A percentile compares a stretch with the other conserved stretches of the same genome.
Conservation (phyloP, 2,888 invertebrate genomes). For the Blomia tropicalis region DNA sequence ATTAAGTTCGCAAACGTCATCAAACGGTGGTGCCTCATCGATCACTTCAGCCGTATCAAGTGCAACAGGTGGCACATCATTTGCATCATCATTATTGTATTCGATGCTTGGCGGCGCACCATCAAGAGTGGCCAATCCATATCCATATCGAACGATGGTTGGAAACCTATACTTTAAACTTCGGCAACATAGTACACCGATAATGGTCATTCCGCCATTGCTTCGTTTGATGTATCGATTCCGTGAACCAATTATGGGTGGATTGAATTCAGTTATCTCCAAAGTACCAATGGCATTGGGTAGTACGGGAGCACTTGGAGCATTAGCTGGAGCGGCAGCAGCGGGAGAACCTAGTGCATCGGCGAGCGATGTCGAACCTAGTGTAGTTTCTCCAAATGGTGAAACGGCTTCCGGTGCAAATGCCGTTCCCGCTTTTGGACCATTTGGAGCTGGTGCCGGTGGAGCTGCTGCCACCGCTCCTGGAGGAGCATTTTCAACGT, state of each 20-base stretch:
- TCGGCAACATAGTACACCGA: constrained; percentile 13
- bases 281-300: background rate
- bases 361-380: background rate
- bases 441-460: background rate
- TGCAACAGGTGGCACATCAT: background rate
- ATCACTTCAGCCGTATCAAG: background rate
- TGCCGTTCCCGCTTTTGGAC: background rate
- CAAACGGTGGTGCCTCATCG: background rate
- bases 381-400: background rate
- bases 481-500: no score
- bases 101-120: constrained; percentile 40
- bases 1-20: background rate
- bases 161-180: constrained; percentile 20
- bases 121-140: background rate
- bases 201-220: constrained; percentile 19
- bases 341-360: background rate
- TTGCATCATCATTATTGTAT: background rate
- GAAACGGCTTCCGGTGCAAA: background rate
- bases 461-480: background rate
- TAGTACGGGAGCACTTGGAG: background rate
- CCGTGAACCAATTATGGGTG: constrained; percentile 17
- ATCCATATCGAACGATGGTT: constrained; percentile 20
- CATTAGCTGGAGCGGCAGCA: background rate
- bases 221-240: constrained; percentile 18
- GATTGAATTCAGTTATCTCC: background rate